Evolutionary conservation across 2,888 invertebrate species (phyloP).

Genomic region (Pterostichus madidus): DNA sequence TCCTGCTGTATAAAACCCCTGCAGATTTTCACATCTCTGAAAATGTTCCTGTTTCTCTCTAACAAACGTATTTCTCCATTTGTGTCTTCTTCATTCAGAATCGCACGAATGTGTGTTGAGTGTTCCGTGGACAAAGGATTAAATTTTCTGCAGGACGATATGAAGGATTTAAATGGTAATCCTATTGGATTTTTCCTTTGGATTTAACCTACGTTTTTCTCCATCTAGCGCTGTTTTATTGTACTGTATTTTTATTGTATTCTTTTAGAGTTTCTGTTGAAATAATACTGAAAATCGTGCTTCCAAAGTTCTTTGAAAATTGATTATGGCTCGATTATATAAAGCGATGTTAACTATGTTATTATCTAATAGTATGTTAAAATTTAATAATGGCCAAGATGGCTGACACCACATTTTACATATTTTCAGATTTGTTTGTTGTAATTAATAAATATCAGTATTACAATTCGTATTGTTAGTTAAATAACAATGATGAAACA

Average conservation of each 20-base stretch:
- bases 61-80: constrained; percentile 18
- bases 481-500: too few relatives aligned
- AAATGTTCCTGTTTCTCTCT: constrained; percentile 7
- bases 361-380: too few relatives aligned
- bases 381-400: too few relatives aligned
- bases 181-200: constrained; percentile 62
- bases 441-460: too few relatives aligned
- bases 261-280: background rate
- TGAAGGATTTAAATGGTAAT: constrained; percentile 63
- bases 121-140: constrained; percentile 57
- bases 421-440: too few relatives aligned
- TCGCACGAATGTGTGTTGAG: background rate
- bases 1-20: constrained; percentile 20
- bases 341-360: too few relatives aligned
- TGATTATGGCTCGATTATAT: too few relatives aligned
- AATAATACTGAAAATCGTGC: too few relatives aligned
- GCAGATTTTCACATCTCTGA: constrained; percentile 21
- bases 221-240: background rate
- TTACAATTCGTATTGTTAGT: too few relatives aligned
- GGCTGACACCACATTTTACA: too few relatives aligned
- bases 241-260: background rate
- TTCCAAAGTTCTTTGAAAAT: too few relatives aligned
- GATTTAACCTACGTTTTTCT: constrained; percentile 49
- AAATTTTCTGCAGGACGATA: constrained; percentile 61
- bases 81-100: constrained; percentile 9